Percentiles rank a stretch among this genome's conserved stretches.
phyloP scores from a whole-genome alignment of 2,888 invertebrate species.

The Catocala nupta region DNA sequence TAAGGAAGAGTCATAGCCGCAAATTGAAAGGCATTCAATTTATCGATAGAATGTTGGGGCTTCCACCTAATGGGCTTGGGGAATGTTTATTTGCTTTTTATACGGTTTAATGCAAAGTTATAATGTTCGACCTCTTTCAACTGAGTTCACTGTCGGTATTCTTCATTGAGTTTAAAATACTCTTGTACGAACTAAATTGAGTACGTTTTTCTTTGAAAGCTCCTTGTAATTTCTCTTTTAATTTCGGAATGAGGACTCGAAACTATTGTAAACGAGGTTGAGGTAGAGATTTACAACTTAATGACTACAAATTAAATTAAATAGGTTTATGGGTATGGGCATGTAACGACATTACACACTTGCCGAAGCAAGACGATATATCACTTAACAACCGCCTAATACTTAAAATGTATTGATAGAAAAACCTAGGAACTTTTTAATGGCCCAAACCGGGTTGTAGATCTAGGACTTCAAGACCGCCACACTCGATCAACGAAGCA shows the following conservation, averaged over 20 bases:
- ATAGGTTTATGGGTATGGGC: no score
- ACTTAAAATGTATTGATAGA: no score
- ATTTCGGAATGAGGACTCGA: neutral
- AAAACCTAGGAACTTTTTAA: no score
- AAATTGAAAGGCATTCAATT: constrained; percentile 72
- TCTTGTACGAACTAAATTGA: constrained; percentile 15
- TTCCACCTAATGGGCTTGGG: constrained; percentile 55
- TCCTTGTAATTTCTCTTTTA: constrained; percentile 10
- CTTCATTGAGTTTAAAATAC: constrained; percentile 28
- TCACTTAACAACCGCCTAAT: no score
- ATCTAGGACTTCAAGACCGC: no score
- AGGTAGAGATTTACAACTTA: no score
- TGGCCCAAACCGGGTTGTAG: no score
- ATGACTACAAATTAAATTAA: no score
- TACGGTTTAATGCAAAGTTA: constrained; percentile 47
- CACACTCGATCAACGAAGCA: no score
- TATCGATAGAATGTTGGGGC: constrained; percentile 50
- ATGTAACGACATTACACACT: no score
- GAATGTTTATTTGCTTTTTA: constrained; percentile 62
- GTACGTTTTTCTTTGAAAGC: constrained; percentile 3
- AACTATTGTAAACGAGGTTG: neutral
- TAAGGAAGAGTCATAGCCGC: constrained; percentile 58
- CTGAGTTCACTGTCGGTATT: constrained; percentile 36
- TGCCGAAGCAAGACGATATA: no score
- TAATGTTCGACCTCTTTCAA: constrained; percentile 36